phyloP scores from a whole-genome alignment of 1,140 invertebrate genomes.

The Antheraea pernyi region DNA sequence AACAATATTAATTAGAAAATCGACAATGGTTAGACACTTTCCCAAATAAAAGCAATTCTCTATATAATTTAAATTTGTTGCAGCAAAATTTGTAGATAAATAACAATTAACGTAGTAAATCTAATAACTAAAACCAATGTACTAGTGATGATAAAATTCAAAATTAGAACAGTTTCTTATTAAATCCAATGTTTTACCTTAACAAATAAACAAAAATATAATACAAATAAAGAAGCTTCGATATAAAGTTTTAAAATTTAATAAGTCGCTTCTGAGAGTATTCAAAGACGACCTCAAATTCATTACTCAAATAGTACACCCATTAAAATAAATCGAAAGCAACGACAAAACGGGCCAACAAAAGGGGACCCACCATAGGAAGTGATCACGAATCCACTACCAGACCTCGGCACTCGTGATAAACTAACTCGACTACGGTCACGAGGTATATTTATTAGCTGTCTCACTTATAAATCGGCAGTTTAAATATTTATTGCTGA shows the following conservation, averaged over 20 bases:
- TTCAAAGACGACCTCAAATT: slow-evolving; percentile 11
- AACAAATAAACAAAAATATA: too few relatives aligned
- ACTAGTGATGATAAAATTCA: too few relatives aligned
- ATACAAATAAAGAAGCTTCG: too few relatives aligned
- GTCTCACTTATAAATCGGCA: slow-evolving; percentile 60
- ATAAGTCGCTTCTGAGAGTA: background rate
- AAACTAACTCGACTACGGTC: slow-evolving; percentile 40
- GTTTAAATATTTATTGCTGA: slow-evolving; percentile 60
- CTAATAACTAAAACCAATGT: too few relatives aligned
- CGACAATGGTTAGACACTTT: too few relatives aligned
- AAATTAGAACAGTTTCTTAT: too few relatives aligned
- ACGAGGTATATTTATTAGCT: slow-evolving; percentile 66
- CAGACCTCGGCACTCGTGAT: slow-evolving; percentile 44
- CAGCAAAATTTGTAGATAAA: too few relatives aligned
- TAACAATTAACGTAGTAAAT: too few relatives aligned
- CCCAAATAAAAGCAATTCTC: too few relatives aligned
- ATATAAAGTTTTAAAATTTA: background rate
- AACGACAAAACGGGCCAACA: slow-evolving; percentile 30
- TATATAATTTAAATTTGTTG: too few relatives aligned
- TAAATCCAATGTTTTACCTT: too few relatives aligned
- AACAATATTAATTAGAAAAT: too few relatives aligned
- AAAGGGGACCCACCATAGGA: slow-evolving; percentile 29
- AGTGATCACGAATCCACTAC: slow-evolving; percentile 53
- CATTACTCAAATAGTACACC: slow-evolving; percentile 22
- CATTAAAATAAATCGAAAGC: slow-evolving; percentile 39